Base-by-base conservation (phyloP, 2,797 vertebrate species). In the Diplodus sargus region DNA sequence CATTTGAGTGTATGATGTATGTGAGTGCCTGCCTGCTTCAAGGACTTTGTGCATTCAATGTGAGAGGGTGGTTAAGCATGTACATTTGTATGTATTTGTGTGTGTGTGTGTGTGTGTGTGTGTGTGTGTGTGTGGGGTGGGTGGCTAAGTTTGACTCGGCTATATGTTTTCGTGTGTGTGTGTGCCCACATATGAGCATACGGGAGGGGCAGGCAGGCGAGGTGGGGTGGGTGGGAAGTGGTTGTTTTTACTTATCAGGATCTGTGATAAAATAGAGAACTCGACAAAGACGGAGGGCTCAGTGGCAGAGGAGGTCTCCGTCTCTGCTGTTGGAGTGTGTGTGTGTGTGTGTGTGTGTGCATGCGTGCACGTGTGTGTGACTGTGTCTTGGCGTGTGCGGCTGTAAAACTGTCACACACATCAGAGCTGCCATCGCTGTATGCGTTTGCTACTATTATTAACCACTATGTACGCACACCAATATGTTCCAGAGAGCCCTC, bases 381-480 rank as follows among this genome's bases (percentile, higher is more conserved):
- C 78, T 78, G 60, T 85, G 83, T 81, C 89, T 91, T 84, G 84
- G 91, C 72, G 74, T 89, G 93, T 85, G 90, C 74, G 85, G 85
- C 92, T 93, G 89, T 90, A 93, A 93, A 93, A 92, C 93, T 94
- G 94, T 95, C 95, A 94, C 91, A 90, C 89, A 93, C 89, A 94
- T 93, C 90, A 93, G 90, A 93, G 91, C 89, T 88, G 90, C 92
- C 91, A 88, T 90, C 78, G 79, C 90, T 90, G 89, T 90, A 92
- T 91, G 90, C 78, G 90, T 90, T 85, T 90, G 87, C 88, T 93
- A 91, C 95, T 95, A 95, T 95, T 95, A 95, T 95, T 95, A 95
- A 93, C 94, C 89, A 87, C 93, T 81, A 93, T 90, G 92, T 85
- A 90, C 86, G 74, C 91, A 89, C 91, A 84, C 90, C 92, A 93